A percentile compares a stretch with the other conserved stretches of the same genome.
Conservation (phyloP, 1,140 invertebrate species). For the Sitobion miscanthi region DNA sequence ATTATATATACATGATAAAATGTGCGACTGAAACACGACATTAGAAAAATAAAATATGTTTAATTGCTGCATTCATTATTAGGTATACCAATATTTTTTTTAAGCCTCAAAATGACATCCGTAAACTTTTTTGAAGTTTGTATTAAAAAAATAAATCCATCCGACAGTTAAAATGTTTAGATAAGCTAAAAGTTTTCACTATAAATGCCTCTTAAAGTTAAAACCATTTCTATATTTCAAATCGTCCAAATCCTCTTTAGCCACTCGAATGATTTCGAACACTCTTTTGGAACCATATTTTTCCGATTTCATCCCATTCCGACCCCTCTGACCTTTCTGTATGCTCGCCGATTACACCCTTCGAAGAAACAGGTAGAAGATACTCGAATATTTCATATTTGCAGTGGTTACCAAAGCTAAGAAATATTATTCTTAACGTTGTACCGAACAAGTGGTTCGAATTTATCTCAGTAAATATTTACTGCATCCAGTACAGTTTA, state of each 20-base stretch:
- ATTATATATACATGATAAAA: not conserved
- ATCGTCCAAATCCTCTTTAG: slow-evolving; percentile 4
- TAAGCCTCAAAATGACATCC: not conserved
- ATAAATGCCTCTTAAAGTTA: not conserved
- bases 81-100: not conserved
- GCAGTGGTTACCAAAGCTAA: not conserved
- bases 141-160: slow-evolving; percentile 17
- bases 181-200: slow-evolving; percentile 2
- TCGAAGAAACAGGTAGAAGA: not conserved
- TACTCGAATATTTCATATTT: not conserved
- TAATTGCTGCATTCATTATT: not conserved
- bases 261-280: not conserved
- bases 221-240: slow-evolving; percentile 18
- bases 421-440: not conserved
- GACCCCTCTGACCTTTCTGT: slow-evolving; percentile 1
- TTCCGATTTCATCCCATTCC: not conserved
- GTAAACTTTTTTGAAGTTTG: not conserved
- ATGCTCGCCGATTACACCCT: not conserved
- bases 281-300: not conserved
- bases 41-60: slow-evolving; percentile 3
- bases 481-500: not conserved
- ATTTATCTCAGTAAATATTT: not conserved
- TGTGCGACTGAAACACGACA: no score
- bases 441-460: not conserved
- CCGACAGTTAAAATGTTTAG: not conserved